Evolutionary conservation across 2,797 vertebrate species (phyloP).

Genomic region (Melanotaenia trifasciata): DNA sequence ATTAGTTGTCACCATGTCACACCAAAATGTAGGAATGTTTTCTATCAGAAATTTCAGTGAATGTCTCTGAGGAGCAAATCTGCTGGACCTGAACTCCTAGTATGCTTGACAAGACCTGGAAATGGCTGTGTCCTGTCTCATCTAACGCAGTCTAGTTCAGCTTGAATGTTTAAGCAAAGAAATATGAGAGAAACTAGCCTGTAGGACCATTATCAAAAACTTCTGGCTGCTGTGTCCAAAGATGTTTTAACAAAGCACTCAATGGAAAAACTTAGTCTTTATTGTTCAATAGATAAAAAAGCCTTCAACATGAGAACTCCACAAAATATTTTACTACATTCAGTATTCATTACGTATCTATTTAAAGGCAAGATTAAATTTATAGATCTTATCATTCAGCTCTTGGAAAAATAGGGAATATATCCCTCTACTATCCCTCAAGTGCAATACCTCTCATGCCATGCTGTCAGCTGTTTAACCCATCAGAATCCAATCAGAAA

Average conservation of each 20-base stretch:
- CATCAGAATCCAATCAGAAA: slow-evolving; percentile 23
- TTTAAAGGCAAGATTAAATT: not conserved
- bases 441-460: not conserved
- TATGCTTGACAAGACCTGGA: not conserved
- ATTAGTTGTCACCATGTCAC: not conserved
- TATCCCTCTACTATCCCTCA: not conserved
- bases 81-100: not conserved
- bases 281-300: not conserved
- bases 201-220: not conserved
- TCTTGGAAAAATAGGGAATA: not conserved
- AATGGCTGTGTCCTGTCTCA: not conserved
- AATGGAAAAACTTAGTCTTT: not conserved
- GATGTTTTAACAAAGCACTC: not conserved
- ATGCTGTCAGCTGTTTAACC: slow-evolving; percentile 2
- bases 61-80: not conserved
- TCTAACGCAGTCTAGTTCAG: not conserved
- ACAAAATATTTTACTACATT: too few species aligned
- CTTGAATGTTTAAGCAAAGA: not conserved
- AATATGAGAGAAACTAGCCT: not conserved
- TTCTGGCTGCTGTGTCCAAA: not conserved
- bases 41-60: not conserved
- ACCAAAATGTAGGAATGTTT: not conserved
- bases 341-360: not conserved
- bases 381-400: not conserved
- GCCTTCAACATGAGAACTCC: too few species aligned